phyloP scores from a whole-genome alignment of 2,113 vertebrate genomes.

The Corynorhinus townsendii region DNA sequence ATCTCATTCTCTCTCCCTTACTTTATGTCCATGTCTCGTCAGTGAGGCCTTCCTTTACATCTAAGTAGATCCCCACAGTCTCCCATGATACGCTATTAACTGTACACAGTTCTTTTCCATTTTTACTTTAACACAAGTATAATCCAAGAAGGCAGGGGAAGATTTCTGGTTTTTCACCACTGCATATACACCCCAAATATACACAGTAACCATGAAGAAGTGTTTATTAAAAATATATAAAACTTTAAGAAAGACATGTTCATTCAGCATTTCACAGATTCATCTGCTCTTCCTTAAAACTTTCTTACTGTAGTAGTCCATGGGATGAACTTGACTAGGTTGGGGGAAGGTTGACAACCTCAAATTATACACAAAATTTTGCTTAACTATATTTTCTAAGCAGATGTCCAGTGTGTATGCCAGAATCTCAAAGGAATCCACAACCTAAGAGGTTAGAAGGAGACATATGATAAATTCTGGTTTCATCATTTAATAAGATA shows the following conservation, averaged over 20 bases:
- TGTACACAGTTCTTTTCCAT: not conserved
- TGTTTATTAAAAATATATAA: not conserved
- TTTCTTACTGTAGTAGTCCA: not conserved
- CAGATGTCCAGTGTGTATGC: not conserved
- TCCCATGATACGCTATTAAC: not conserved
- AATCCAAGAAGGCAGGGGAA: not conserved
- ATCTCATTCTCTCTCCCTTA: not conserved
- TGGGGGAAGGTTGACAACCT: not conserved
- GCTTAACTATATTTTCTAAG: not conserved
- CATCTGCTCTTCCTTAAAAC: not conserved
- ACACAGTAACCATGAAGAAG: not conserved
- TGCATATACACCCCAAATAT: not conserved
- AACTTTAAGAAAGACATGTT: not conserved
- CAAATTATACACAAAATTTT: not conserved
- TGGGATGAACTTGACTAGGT: not conserved
- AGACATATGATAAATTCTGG: not conserved
- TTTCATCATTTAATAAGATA: conserved; percentile 2
- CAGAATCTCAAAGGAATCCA: conserved; percentile 29
- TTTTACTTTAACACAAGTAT: not conserved
- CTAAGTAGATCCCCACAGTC: not conserved
- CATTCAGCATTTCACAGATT: not conserved
- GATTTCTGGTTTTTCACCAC: not conserved
- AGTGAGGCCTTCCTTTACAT: not conserved
- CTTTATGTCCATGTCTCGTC: not conserved
- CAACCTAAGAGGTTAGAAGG: not conserved